Base-by-base conservation (phyloP, 2,888 invertebrate genomes). In the Rhagonycha fulva region DNA sequence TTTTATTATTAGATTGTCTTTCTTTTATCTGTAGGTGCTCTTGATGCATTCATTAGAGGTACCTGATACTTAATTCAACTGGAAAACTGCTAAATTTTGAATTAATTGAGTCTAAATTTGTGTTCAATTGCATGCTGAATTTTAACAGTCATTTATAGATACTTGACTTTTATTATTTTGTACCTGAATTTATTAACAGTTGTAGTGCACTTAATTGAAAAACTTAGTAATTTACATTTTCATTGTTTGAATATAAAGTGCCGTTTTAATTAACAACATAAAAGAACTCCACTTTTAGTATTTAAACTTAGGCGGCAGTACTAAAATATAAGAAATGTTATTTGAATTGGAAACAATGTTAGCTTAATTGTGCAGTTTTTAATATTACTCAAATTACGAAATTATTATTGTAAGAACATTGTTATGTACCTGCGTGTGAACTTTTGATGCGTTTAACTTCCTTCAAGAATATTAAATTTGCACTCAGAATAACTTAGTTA, bases 141-240 rank as follows among this genome's bases (percentile, higher is more conserved):
- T 69, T 66, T 67, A 71, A 71, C 63, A 63, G 71, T 66, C 71
- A 66, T 60, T 71, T 70, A 66, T 68, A 68, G 72, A 62, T 62
- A 24, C 69, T 74, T 69, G 69, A 74, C 74, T 74, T 74, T 74
- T 74, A 74, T 74, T 74, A 74, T 74, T 69, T 70, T 69, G 62
- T 70, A 69, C 74, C 69, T 74, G 32, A 74, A 74, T 74, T 74
- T 74, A 74, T 73, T 74, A 69, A 74, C 69, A 74, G 26, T 69
- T 74, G 32, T 74, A 74, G 30, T 69, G 74, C 47, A 63, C 69
- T 74, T 74, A 69, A 74, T 74, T 74, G 69, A 74, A 74, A 74
- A 74, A 74, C 62, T 69, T 73, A 63, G 30, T 32, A 74, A 74
- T 70, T 74, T 74, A 70, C 68, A 69, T 69, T 14, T 70, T 62